Base-by-base conservation (phyloP, 2,113 vertebrate species). In the Forbesichthys papilliferus region DNA sequence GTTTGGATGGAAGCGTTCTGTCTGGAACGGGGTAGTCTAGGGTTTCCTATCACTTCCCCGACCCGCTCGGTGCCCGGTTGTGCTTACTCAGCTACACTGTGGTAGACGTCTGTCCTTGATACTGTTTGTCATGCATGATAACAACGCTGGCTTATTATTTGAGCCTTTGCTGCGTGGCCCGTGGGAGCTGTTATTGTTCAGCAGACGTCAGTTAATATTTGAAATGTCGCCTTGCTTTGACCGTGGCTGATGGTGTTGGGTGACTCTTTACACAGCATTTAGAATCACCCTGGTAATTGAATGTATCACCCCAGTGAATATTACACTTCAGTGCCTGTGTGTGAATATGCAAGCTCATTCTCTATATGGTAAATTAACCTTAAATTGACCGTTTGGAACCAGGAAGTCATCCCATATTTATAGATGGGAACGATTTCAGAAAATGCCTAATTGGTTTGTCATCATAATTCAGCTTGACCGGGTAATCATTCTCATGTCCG, bases 1-100 rank as follows among this genome's bases (percentile, higher is more conserved):
- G 84, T 84, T 82, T 82, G 48, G 79, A 82, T 86, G 86, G 86
- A 87, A 87, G 75, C 73, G 11, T 85, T 86, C 72, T 84, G 85
- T 88, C 87, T 87, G 83, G 79, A 86, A 86, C 68, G 18, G 81
- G 79, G 82, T 71, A 70, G 82, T 77, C 75, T 82, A 75, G 64
- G 71, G 75, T 86, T 90, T 88, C 83, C 80, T 76, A 75, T 67
- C 60, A 72, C 71, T 61, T 80, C 66, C 61, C 10, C 46, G 9
- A 48, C 8, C 46, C 46, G 5, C 68, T 61, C 79, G 8, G 27
- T 6, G n/a, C 71, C 70, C 64, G 66, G 71, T 70, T 73, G 65
- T 78, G 81, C 88, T 84, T 65, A 71, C 68, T 78, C 70, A 73
- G 80, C 58, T 48, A 20, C 64, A 54, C 76, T 77, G 70, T 63